A percentile compares a stretch with the other conserved stretches of the same genome.
These are phyloP conservation scores for Strigops habroptila DNA, from an alignment of 2,113 vertebrate genomes.

Conservation along the genomic window DNA sequence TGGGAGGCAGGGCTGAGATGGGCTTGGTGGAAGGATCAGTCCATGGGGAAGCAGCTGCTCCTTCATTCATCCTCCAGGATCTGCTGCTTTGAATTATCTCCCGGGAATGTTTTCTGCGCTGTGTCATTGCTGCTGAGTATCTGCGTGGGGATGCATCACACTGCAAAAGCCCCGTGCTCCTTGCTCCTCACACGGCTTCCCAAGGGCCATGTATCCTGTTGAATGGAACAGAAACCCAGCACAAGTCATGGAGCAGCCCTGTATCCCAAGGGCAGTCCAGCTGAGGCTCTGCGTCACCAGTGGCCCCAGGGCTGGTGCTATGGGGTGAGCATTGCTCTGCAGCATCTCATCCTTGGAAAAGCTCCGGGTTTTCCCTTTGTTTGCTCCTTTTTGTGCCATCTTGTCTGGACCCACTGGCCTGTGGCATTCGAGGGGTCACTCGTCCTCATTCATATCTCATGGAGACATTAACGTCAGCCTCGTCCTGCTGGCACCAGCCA, in stretches of 20 bases:
- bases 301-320: neutral
- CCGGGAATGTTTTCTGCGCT: neutral
- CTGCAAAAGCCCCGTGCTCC: accelerated
- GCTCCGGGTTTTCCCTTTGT: neutral
- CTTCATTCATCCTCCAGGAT: accelerated
- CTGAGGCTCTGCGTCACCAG: neutral
- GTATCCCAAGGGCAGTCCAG: accelerated
- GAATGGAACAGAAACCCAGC: neutral
- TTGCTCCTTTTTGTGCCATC: neutral
- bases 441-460: neutral
- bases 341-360: neutral
- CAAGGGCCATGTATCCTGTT: accelerated
- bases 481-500: neutral
- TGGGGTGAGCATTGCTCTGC: accelerated
- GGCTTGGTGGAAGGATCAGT: neutral
- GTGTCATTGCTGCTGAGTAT: neutral
- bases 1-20: neutral
- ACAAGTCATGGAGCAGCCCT: accelerated
- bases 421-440: neutral
- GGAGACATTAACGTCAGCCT: neutral
- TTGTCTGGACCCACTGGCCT: neutral
- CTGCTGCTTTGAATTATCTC: neutral
- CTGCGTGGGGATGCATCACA: neutral
- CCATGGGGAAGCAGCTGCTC: accelerated
- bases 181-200: neutral